Conservation (phyloP, 2,113 vertebrate species). For the Laticauda laticaudata region DNA sequence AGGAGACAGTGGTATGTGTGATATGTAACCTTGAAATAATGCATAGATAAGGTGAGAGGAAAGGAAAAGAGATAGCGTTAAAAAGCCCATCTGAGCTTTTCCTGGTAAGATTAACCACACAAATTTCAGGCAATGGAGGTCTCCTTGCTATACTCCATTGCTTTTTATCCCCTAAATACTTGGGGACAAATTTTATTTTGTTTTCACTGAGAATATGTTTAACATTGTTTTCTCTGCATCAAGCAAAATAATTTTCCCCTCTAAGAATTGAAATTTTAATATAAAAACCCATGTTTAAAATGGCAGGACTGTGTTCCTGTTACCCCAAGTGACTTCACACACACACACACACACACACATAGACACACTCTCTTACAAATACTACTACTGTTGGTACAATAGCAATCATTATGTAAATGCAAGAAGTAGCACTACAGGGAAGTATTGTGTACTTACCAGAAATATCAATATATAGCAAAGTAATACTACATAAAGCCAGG, state of each 20-base stretch:
- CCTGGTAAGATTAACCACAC: not conserved
- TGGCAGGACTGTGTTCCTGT: accelerated
- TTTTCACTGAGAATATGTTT: not conserved
- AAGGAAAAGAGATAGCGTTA: conserved; percentile 24
- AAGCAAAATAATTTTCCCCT: not conserved
- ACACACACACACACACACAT: not conserved
- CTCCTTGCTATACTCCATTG: not conserved
- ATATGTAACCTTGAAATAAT: conserved; percentile 57
- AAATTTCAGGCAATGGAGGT: conserved; percentile 34
- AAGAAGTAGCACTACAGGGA: accelerated
- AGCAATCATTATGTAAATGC: conserved; percentile 20
- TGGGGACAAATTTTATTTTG: not conserved
- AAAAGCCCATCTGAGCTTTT: conserved; percentile 15
- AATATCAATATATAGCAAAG: not conserved
- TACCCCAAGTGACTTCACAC: not conserved
- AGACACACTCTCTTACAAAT: not conserved
- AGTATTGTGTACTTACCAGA: not conserved
- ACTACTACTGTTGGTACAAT: accelerated
- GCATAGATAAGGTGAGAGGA: conserved; percentile 36
- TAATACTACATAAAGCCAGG: not conserved
- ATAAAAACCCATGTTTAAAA: not conserved
- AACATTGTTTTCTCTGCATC: not conserved
- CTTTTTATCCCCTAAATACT: not conserved
- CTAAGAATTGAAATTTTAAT: not conserved
- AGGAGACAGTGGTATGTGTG: not conserved